Percentiles rank a stretch among this genome's conserved stretches.
Conservation (phyloP, 1,140 invertebrate genomes). For the Heterodera schachtii region DNA sequence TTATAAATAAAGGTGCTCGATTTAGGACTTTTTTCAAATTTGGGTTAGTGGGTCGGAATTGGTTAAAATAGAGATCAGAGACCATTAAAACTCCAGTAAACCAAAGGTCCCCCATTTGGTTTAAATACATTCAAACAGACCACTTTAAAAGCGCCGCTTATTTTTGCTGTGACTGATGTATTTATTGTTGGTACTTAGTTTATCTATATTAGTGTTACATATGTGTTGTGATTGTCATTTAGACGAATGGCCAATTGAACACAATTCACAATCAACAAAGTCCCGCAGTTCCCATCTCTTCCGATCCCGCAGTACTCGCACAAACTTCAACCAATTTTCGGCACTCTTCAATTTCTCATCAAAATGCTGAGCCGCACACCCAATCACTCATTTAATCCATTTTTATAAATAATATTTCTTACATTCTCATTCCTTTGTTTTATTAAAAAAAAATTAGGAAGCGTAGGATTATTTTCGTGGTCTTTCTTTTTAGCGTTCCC, state of each 20-base stretch:
- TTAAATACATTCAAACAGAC: no score
- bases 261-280: neutral
- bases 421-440: neutral
- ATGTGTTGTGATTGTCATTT: conserved; percentile 18
- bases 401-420: neutral
- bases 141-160: no score
- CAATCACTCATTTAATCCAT: conserved; percentile 19
- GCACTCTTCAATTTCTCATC: neutral
- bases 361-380: neutral
- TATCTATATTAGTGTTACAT: conserved; percentile 1
- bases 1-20: neutral
- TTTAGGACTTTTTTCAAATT: no score
- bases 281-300: neutral
- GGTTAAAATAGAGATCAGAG: no score
- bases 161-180: no score
- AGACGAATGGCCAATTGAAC: conserved; percentile 19
- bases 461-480: neutral
- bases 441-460: neutral
- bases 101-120: no score
- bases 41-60: no score
- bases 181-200: neutral
- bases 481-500: neutral
- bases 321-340: neutral
- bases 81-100: no score
- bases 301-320: neutral